phyloP scores from a whole-genome alignment of 1,140 invertebrate species.

The Aphaenogaster ashmeadi region DNA sequence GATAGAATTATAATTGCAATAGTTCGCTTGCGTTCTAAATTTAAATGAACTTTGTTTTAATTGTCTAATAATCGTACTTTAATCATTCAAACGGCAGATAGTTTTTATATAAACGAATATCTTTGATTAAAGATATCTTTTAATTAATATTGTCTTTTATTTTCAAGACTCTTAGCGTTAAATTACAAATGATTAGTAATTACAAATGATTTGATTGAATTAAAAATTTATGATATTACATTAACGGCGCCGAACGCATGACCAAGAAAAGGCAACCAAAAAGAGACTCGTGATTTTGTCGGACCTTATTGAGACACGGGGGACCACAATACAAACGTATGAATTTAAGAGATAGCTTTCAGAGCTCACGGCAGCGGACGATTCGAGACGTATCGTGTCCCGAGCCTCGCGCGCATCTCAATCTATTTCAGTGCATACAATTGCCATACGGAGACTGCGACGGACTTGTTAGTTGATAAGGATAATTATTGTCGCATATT shows the following conservation, averaged over 20 bases:
- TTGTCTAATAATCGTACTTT: conserved; percentile 6
- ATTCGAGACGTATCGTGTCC: conserved; percentile 29
- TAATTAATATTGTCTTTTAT: background rate
- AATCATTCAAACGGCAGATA: background rate
- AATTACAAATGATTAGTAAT: background rate
- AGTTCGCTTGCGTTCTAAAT: background rate
- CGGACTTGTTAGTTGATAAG: conserved; percentile 45
- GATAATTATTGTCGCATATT: conserved; percentile 30
- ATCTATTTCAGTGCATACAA: conserved; percentile 39
- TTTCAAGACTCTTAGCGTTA: background rate
- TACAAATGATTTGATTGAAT: conserved; percentile 12
- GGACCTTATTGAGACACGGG: conserved; percentile 69
- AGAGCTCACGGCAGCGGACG: conserved; percentile 30
- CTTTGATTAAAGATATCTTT: background rate
- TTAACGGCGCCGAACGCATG: conserved; percentile 61
- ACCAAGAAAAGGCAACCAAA: conserved; percentile 69
- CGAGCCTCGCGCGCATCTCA: conserved; percentile 14
- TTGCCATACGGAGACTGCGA: conserved; percentile 42
- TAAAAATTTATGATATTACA: conserved; percentile 23
- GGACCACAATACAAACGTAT: conserved; percentile 69
- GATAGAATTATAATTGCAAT: conserved; percentile 9
- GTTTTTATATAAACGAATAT: background rate
- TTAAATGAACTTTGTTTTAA: background rate
- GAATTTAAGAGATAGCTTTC: conserved; percentile 61
- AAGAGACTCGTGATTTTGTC: conserved; percentile 69